A percentile compares a stretch with the other conserved stretches of the same genome.
These are phyloP conservation scores for Yponomeuta cagnagella DNA, from an alignment of 2,888 invertebrate genomes.

Conservation along the genomic window DNA sequence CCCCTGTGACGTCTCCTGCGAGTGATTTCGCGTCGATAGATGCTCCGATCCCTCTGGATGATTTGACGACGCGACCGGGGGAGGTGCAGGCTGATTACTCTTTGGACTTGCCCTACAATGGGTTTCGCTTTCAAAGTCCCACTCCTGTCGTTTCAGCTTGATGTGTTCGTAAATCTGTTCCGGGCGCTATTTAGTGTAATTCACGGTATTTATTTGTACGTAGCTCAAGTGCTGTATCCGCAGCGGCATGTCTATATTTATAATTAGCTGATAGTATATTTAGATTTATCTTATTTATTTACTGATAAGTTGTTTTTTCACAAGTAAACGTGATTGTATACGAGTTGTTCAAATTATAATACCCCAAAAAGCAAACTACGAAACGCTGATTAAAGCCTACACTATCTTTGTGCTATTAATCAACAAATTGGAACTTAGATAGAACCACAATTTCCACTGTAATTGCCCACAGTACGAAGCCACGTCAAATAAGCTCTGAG, in stretches of 20 bases:
- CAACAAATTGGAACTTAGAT: neutral
- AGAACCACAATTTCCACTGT: neutral
- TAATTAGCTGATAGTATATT: slow-evolving; percentile 26
- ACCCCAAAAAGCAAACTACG: neutral
- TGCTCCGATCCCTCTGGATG: slow-evolving; percentile 43
- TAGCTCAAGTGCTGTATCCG: slow-evolving; percentile 55
- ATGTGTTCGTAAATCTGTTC: slow-evolving; percentile 49
- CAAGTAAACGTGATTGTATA: neutral
- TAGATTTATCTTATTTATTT: slow-evolving; percentile 14
- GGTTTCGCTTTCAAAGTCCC: slow-evolving; percentile 71
- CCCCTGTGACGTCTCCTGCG: slow-evolving; percentile 27
- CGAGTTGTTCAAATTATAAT: neutral
- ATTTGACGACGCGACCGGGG: slow-evolving; percentile 56
- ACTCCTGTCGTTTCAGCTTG: slow-evolving; percentile 69
- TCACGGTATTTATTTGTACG: slow-evolving; percentile 45
- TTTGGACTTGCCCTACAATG: slow-evolving; percentile 65
- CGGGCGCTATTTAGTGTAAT: slow-evolving; percentile 45
- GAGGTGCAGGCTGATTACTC: slow-evolving; percentile 69
- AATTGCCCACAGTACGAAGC: neutral
- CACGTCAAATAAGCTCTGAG: neutral
- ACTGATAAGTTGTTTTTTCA: neutral
- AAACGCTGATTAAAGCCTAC: no score
- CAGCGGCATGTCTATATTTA: slow-evolving; percentile 28
- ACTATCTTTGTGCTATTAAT: neutral
- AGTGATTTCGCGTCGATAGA: slow-evolving; percentile 45